Evolutionary conservation across 2,888 invertebrate genomes (phyloP), one percentile per base, ranked within the genome.

Genomic region (Sialis lutaria): DNA sequence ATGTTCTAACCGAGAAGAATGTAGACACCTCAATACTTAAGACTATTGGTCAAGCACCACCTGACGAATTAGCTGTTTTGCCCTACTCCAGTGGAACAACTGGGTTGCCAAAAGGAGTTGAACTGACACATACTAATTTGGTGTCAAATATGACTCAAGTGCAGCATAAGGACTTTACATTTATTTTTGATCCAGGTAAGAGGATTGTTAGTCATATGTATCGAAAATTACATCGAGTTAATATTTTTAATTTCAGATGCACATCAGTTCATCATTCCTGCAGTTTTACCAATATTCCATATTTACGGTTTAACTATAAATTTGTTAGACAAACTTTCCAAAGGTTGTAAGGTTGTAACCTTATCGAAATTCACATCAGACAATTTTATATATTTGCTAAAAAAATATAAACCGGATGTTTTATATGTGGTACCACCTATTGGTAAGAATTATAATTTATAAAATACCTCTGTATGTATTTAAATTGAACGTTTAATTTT

Each of bases 31-130:
- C 71, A 3, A 74, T 78, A 54, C 67, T 69, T 49, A 59, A 62
- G 40, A 54, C 68, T 33, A 22, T 22, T 22, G 54, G 77, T 40
- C 64, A 64, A 49, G 59, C 68, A 49, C 64, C 59, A 43, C 59
- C 68, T 2, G 69, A 79, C 9, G 82, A 84, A 53, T 60, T 79
- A 5, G 74, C 74, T 0, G 63, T 83, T 33, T 65, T 90, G 56
- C 88, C 87, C 1, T 90, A 83, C 62, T 89, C 88, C 2, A 88
- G 88, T 60, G 86, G 86, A 1, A 91, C 91, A 0, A 90, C 89
- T 0, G 91, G 91, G 0, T 51, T 82, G 45, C 80, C 85, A 0
- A 86, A 86, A 66, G 84, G 83, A 4, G 84, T 85, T 0, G 70
- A 75, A 55, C 65, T 84, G 1, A 72, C 77, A 0, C 77, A 82